Conservation (phyloP, 2,888 invertebrate genomes). For the Oxyteleia sp. region DNA sequence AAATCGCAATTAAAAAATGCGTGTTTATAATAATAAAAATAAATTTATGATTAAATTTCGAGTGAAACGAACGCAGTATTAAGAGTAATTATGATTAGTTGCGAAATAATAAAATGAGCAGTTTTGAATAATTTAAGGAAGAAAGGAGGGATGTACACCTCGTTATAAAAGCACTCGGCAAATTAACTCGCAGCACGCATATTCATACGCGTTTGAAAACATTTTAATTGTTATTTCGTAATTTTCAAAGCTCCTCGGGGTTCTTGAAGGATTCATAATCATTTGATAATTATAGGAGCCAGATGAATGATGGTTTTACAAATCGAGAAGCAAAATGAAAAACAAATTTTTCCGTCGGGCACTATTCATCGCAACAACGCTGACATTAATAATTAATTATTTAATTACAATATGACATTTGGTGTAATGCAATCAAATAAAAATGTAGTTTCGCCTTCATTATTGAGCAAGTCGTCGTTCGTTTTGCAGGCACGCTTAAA, state of each 20-base stretch:
- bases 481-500: too few species aligned
- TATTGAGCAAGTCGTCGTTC: too few species aligned
- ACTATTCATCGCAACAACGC: slow-evolving; percentile 36
- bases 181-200: slow-evolving; percentile 29
- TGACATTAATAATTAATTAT: slow-evolving; percentile 59
- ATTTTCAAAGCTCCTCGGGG: slow-evolving; percentile 45
- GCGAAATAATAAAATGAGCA: too few species aligned
- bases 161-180: slow-evolving; percentile 31
- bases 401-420: slow-evolving; percentile 27
- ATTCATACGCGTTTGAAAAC: slow-evolving; percentile 17
- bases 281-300: slow-evolving; percentile 55
- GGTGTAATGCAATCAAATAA: too few species aligned
- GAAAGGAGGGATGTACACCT: slow-evolving; percentile 22
- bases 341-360: slow-evolving; percentile 3
- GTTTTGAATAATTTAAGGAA: too few species aligned
- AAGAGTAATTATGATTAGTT: too few species aligned
- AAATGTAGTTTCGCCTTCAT: too few species aligned
- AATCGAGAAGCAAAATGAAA: slow-evolving; percentile 28
- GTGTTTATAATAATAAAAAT: too few species aligned
- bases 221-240: slow-evolving; percentile 58
- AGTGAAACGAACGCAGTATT: too few species aligned
- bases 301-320: slow-evolving; percentile 50
- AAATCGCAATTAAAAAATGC: too few species aligned
- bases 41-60: too few species aligned
- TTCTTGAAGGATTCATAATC: slow-evolving; percentile 42